phyloP scores from a whole-genome alignment of 2,797 vertebrate genomes.

The Urophycis tenuis region DNA sequence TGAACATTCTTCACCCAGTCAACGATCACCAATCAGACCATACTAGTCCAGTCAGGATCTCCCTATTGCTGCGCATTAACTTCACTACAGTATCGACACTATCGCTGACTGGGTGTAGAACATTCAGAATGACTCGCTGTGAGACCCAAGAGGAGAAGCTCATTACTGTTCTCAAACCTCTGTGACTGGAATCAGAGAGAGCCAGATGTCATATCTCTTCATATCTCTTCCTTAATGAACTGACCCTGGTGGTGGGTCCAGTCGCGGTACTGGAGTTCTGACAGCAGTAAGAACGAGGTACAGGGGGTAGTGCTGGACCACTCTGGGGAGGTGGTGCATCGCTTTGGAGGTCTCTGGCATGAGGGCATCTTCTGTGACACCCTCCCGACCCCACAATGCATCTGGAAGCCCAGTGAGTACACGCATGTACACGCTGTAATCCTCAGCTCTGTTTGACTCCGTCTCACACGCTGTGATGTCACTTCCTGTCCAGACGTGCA shows the following conservation, averaged over 20 bases:
- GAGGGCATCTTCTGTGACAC: slow-evolving; percentile 86
- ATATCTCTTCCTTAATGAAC: no score
- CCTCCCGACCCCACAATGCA: slow-evolving; percentile 68
- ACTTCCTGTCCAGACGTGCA: slow-evolving; percentile 70
- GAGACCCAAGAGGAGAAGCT: no score
- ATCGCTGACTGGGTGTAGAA: no score
- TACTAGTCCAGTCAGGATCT: no score
- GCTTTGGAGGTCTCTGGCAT: slow-evolving; percentile 86
- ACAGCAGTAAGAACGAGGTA: slow-evolving; percentile 78
- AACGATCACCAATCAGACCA: no score
- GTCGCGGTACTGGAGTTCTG: slow-evolving; percentile 83
- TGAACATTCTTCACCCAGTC: no score
- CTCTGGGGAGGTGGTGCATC: slow-evolving; percentile 79
- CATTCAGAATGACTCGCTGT: no score
- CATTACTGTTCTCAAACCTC: no score
- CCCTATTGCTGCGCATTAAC: no score
- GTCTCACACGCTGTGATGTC: background rate
- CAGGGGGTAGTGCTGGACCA: slow-evolving; percentile 81
- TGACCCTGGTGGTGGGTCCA: slow-evolving; percentile 44
- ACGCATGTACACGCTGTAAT: background rate
- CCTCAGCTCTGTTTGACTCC: background rate
- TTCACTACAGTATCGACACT: no score
- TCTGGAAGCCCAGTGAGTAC: slow-evolving; percentile 89
- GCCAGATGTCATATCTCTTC: no score
- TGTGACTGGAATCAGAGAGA: no score